Evolutionary conservation across 2,888 invertebrate genomes (phyloP), one percentile per base, ranked within the genome.

Genomic region (Aquatica leii): DNA sequence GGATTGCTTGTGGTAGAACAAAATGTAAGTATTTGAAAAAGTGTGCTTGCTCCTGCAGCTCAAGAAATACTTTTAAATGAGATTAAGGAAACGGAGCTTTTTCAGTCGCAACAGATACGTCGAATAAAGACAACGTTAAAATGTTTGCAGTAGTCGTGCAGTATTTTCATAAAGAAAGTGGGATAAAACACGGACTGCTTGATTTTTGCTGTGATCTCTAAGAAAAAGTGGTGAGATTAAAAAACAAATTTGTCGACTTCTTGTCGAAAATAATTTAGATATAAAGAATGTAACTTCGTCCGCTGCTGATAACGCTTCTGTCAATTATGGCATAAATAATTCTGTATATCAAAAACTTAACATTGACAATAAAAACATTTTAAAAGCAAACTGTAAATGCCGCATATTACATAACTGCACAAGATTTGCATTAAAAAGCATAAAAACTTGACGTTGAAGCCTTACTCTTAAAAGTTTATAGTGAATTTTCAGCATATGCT

Each of bases 381-480:
- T 31, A n/a, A 50, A 31, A 31, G 50, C 31, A 18, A 49, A 49
- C 12, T 49, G 49, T 12, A 18, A 49, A n/a, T 49, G 49, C 17
- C 46, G 21, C 12, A 49, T 49, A 2, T 21, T 49, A 49, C 49
- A 49, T 20, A 49, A 49, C 12, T 21, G 21, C 12, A n/a, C n/a
- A n/a, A 49, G 21, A 49, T n/a, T 21, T 18, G 18, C 49, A 20
- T 49, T 18, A 1, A 50, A 49, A 43, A 21, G 15, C 8, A 8
- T 61, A 24, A 37, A n/a, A 14, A 41, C n/a, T 56, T 14, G 14
- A 50, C 20, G 40, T 59, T 1, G 53, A 59, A 59, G 12, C 14
- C 8, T 18, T 59, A 2, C 11, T 59, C 1, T 35, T 52, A 8
- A 53, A 59, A 21, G 50, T 59, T 1, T 59, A 52, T 12, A 52